Percentiles rank a stretch among this genome's conserved stretches.
Evolutionary conservation across 1,140 invertebrate genomes (phyloP).

Genomic region (Drosophila pandora): DNA sequence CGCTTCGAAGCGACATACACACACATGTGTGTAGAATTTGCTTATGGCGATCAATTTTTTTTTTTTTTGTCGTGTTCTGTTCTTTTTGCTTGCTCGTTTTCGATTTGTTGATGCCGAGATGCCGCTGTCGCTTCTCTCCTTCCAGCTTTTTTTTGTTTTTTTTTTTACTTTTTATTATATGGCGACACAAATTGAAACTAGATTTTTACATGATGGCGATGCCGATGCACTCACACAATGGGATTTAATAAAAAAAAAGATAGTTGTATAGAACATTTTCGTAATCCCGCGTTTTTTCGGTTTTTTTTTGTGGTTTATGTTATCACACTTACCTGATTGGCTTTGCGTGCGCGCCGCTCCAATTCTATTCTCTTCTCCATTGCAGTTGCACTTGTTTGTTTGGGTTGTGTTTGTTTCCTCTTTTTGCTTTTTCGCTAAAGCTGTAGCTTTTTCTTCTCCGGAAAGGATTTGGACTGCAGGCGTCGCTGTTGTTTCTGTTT

Average conservation of each 20-base stretch:
- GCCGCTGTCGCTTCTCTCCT: conserved; percentile 38
- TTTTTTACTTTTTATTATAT: conserved; percentile 42
- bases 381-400: conserved; percentile 66
- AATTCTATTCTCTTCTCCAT: conserved; percentile 97
- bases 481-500: conserved; percentile 30
- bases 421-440: conserved; percentile 12
- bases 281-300: conserved; percentile 62
- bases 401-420: conserved; percentile 32
- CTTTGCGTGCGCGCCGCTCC: conserved; percentile 92
- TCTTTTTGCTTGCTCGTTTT: conserved; percentile 7
- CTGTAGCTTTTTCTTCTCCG: conserved; percentile 31
- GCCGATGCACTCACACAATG: conserved; percentile 21
- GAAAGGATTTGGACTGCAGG: conserved; percentile 2
- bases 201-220: conserved; percentile 72
- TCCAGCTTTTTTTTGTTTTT: conserved; percentile 47
- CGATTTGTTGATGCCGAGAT: conserved; percentile 47
- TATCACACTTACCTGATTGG: conserved; percentile 89
- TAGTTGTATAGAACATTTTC: conserved; percentile 26
- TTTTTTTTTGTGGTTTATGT: conserved; percentile 3
- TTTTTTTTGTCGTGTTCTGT: conserved; percentile 16
- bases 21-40: conserved; percentile 65
- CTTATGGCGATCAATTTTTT: conserved; percentile 81
- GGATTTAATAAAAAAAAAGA: conserved; percentile 20
- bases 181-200: conserved; percentile 71
- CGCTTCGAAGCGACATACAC: conserved; percentile 24